phyloP scores from a whole-genome alignment of 2,113 vertebrate genomes.

The Caranx ignobilis region DNA sequence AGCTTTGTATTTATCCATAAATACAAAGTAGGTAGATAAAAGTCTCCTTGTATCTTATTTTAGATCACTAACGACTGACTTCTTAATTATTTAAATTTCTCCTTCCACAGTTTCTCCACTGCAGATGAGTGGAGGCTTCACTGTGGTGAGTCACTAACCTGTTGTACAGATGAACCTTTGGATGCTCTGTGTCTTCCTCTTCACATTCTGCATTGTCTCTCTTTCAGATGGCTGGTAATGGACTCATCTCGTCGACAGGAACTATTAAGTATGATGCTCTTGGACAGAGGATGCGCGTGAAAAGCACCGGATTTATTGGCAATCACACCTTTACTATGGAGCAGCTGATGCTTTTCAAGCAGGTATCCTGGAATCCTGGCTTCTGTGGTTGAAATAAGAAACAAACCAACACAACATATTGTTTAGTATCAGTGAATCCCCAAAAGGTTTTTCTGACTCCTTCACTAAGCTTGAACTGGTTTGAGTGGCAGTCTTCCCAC shows the following conservation, averaged over 20 bases:
- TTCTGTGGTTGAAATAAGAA: too few relatives aligned
- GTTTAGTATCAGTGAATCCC: not conserved
- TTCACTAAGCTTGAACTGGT: too few relatives aligned
- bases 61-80: not conserved
- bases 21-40: not conserved
- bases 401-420: too few relatives aligned
- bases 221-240: slow-evolving; percentile 18
- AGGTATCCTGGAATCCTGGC: slow-evolving; percentile 27
- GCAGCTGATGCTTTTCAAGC: slow-evolving; percentile 48
- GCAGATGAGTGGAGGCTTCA: slow-evolving; percentile 37
- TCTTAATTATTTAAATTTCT: not conserved
- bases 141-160: slow-evolving; percentile 34
- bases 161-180: not conserved
- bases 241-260: slow-evolving; percentile 4
- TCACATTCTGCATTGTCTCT: not conserved
- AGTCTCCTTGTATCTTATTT: not conserved
- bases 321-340: slow-evolving; percentile 32
- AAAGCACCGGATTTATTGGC: accelerated
- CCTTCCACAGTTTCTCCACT: slow-evolving; percentile 23
- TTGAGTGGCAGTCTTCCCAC: too few relatives aligned
- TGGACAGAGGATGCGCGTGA: slow-evolving; percentile 40
- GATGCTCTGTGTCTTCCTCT: not conserved
- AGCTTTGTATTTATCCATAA: not conserved
- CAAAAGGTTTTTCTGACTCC: too few relatives aligned
- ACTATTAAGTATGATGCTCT: slow-evolving; percentile 38